Conservation (phyloP, 1,140 invertebrate species). For the Drosophila jambulina region DNA sequence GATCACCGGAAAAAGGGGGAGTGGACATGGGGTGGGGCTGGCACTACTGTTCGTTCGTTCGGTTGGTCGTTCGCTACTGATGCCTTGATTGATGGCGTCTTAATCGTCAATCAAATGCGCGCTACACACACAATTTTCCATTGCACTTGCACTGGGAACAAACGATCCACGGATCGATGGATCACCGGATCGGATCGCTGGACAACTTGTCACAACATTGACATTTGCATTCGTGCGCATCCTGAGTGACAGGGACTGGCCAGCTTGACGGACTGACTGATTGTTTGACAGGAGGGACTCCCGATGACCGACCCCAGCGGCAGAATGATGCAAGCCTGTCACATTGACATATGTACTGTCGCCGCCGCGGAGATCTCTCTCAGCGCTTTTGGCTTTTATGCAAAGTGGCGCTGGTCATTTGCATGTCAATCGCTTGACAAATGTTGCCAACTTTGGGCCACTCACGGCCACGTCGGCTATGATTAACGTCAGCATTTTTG, state of each 20-base stretch:
- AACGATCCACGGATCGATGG: slow-evolving; percentile 37
- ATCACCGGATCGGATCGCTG: slow-evolving; percentile 43
- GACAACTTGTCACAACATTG: slow-evolving; percentile 81
- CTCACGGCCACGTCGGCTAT: slow-evolving; percentile 73
- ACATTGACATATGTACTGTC: slow-evolving; percentile 80
- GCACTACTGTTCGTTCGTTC: slow-evolving; percentile 45
- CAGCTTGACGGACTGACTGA: slow-evolving; percentile 75
- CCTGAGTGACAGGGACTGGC: slow-evolving; percentile 71
- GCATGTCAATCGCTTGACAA: slow-evolving; percentile 82
- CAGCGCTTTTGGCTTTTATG: slow-evolving; percentile 41
- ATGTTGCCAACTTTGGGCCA: slow-evolving; percentile 78
- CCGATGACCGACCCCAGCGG: slow-evolving; percentile 16
- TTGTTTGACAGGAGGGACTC: slow-evolving; percentile 66
- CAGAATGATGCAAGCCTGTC: slow-evolving; percentile 67
- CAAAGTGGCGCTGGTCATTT: slow-evolving; percentile 78
- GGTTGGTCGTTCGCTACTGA: slow-evolving; percentile 43
- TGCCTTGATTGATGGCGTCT: slow-evolving; percentile 84
- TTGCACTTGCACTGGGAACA: slow-evolving; percentile 54
- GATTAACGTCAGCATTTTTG: slow-evolving; percentile 75
- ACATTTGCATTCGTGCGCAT: slow-evolving; percentile 83
- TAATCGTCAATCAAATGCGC: slow-evolving; percentile 84
- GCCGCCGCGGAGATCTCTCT: slow-evolving; percentile 27
- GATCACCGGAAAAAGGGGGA: slow-evolving; percentile 28
- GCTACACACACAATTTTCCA: slow-evolving; percentile 72
- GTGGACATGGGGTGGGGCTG: slow-evolving; percentile 14